Conservation (phyloP, 2,113 vertebrate genomes). For the Tenrec ecaudatus region DNA sequence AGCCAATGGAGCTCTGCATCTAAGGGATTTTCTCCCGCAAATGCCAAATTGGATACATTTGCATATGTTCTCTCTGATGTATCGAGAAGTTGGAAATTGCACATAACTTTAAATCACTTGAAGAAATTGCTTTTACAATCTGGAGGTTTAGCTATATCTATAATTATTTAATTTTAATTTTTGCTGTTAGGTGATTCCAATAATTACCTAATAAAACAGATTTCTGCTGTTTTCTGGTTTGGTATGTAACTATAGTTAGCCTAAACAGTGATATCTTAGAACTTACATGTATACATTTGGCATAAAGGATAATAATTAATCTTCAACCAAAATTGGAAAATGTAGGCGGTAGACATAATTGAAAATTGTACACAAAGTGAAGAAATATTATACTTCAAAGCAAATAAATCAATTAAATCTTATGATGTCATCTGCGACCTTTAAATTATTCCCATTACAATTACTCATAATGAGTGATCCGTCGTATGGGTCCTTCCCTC, state of each 20-base stretch:
- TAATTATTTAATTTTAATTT: slow-evolving; percentile 51
- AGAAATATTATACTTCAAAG: slow-evolving; percentile 7
- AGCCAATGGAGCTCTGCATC: slow-evolving; percentile 65
- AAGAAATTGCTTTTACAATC: slow-evolving; percentile 44
- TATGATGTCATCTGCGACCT: not conserved
- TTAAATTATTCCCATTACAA: slow-evolving; percentile 9
- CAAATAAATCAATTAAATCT: not conserved
- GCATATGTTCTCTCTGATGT: slow-evolving; percentile 71
- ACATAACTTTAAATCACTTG: slow-evolving; percentile 52
- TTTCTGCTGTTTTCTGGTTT: not conserved
- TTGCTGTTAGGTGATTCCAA: not conserved
- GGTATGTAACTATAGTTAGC: not conserved
- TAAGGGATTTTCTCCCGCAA: slow-evolving; percentile 67
- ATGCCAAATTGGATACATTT: slow-evolving; percentile 73
- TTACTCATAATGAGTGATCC: not conserved
- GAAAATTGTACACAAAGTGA: not conserved
- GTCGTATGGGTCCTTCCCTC: not conserved
- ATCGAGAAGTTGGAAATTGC: slow-evolving; percentile 60
- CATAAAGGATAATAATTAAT: slow-evolving; percentile 19
- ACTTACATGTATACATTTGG: not conserved
- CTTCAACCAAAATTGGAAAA: not conserved
- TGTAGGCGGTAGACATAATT: not conserved
- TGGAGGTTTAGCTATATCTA: not conserved
- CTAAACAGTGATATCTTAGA: not conserved
- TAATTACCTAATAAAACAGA: slow-evolving; percentile 33